Evolutionary conservation across 2,888 invertebrate species (phyloP), one percentile per base, ranked within the genome.

Genomic region (Ophion ventricosus): DNA sequence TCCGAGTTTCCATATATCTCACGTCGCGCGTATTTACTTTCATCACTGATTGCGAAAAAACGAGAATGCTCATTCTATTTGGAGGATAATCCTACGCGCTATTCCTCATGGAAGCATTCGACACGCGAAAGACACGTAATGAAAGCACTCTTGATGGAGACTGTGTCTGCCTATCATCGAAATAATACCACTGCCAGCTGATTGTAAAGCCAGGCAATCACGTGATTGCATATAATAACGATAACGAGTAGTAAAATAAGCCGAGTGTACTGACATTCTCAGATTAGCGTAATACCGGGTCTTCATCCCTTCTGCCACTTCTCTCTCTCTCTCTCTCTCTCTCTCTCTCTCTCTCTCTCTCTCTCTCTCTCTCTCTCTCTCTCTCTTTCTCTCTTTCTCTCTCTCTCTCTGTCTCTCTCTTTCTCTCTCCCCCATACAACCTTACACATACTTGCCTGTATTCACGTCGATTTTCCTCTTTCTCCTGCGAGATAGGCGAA

Each of bases 251-350:
- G 56, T 59, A 64, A 70, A 70, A 59, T 64, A 49, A 75, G 64
- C 17, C n/a, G 64, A 75, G 35, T 25, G 54, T 69, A 54, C 49
- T 59, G 8, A 43, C 35, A 20, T 80, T 56, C 73, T 43, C 64
- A 54, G 79, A 80, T 72, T 75, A 72, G 70, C 25, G 63, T 72
- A 66, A 83, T 75, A 63, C 67, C 54, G 23, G 56, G 67, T 74
- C 43, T 70, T 29, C 64, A 20, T 64, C 49, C 57, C 57, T 57
- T 72, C 56, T 43, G 40, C 40, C 14, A 59, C 63, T 43, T 26
- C 59, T n/a, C 5, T 20, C 3, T 66, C 40, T 10, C 20, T n/a
- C 40, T 2, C 4, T 49, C n/a, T 49, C 23, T 23, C 66, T 23
- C 43, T 23, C 20, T 29, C 56, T n/a, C 20, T 20, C 40, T 70